Base-by-base conservation (phyloP, 2,888 invertebrate species). In the Pomacea canaliculata region DNA sequence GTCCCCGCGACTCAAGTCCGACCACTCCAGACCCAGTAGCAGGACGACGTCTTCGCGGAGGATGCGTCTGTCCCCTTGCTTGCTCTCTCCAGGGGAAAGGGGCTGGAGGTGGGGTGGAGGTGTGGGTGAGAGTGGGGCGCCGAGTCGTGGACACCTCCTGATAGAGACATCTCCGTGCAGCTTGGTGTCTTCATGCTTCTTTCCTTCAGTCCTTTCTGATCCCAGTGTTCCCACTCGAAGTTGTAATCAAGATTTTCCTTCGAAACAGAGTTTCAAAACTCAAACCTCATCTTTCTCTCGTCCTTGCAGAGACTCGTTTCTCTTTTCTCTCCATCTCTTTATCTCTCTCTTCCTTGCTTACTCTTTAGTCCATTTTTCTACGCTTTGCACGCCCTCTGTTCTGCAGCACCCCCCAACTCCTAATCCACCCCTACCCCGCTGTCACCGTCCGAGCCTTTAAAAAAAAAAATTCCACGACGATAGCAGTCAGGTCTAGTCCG, bases 401-500 rank as follows among this genome's bases (percentile, higher is more conserved):
- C 37, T 37, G 4, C 1, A 5, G 1, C 37, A 37, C 37, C 37
- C 23, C 37, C 5, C 37, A 37, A 37, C 37, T 37, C 37, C 37
- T 37, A 5, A 37, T 37, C 0, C 37, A 37, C 3, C 23, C 23
- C 23, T 23, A 37, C 3, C 37, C 37, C 37, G 4, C 37, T 5
- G 37, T 37, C 37, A 37, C 67, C 46, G 19, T 67, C 46, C 19
- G 19, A 48, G 19, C 67, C 56, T 19, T 23, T 51, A 0, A 10
- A 37, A n/a, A 27, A 68, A 68, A 68, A 68, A 27, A 68, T 1
- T 23, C 68, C 23, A 10, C 37, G 37, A 68, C 9, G 12, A 46
- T 68, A n/a, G 63, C 63, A n/a, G 48, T 68, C 68, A n/a, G 12
- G 12, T 46, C 66, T 68, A 10, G 68, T 68, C 63, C 68, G 27